Conservation (phyloP, 2,113 vertebrate species). For the Paramisgurnus dabryanus region DNA sequence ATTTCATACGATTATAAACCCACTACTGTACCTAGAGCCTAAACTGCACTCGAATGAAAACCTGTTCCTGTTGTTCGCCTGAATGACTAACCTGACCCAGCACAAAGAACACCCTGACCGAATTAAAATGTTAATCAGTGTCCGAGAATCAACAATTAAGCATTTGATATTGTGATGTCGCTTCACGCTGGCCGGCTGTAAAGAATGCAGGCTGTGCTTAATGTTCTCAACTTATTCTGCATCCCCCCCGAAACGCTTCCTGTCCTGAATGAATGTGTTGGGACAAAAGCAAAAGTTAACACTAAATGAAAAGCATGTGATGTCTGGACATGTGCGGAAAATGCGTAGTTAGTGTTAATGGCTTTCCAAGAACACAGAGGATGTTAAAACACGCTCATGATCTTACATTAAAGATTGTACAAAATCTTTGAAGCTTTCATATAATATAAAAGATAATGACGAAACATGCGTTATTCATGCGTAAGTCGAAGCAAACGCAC, state of each 20-base stretch:
- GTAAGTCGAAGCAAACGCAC: no score
- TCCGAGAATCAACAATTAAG: slow-evolving; percentile 54
- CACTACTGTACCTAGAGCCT: background rate
- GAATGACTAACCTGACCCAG: slow-evolving; percentile 54
- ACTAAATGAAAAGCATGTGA: slow-evolving; percentile 61
- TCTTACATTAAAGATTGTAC: background rate
- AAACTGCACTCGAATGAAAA: slow-evolving; percentile 21
- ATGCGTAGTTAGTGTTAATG: slow-evolving; percentile 57
- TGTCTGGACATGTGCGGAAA: slow-evolving; percentile 41
- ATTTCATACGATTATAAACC: background rate
- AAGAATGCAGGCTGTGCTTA: slow-evolving; percentile 45
- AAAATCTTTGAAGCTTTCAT: background rate
- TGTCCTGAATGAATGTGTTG: slow-evolving; percentile 54
- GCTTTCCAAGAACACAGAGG: slow-evolving; percentile 54
- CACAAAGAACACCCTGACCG: slow-evolving; percentile 42
- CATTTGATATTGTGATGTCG: slow-evolving; percentile 62
- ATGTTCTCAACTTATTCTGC: slow-evolving; percentile 48
- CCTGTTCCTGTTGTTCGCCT: background rate
- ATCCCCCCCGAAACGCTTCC: slow-evolving; percentile 41
- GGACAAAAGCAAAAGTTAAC: slow-evolving; percentile 53
- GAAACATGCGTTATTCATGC: background rate
- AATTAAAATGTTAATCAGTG: slow-evolving; percentile 61
- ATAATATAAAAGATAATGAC: background rate
- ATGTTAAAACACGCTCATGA: slow-evolving; percentile 24
- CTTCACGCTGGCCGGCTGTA: slow-evolving; percentile 42